Evolutionary conservation across 2,797 vertebrate genomes (phyloP).

Genomic region (Gastrophryne carolinensis): DNA sequence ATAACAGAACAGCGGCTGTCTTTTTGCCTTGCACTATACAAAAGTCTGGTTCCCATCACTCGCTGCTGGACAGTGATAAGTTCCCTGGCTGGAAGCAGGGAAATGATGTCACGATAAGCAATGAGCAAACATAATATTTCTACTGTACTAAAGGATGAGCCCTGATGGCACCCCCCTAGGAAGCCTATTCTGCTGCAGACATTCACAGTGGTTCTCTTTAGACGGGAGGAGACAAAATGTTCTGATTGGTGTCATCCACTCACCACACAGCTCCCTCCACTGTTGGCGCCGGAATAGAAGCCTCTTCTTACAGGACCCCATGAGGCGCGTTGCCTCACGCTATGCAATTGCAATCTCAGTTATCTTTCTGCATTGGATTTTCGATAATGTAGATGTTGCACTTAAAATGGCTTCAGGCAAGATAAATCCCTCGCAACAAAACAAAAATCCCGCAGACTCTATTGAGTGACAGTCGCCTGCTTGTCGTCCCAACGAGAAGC

Average conservation of each 20-base stretch:
- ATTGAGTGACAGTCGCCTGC: not conserved
- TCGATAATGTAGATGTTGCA: not conserved
- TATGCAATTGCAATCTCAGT: not conserved
- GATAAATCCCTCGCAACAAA: not conserved
- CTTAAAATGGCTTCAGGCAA: conserved; percentile 3
- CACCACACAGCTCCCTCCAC: not conserved
- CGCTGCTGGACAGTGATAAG: conserved; percentile 44
- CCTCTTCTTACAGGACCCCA: not conserved
- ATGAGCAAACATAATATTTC: conserved; percentile 50
- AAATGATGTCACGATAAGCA: conserved; percentile 42
- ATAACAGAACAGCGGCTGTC: no score
- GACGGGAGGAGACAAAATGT: conserved; percentile 18
- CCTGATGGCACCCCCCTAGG: conserved; percentile 8
- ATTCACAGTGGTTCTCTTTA: conserved; percentile 1
- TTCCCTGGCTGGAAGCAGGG: conserved; percentile 36
- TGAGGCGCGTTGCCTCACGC: not conserved
- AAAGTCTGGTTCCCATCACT: conserved; percentile 21
- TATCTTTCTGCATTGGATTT: conserved; percentile 3
- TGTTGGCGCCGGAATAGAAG: not conserved
- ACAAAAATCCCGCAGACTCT: not conserved
- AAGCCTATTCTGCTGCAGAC: conserved; percentile 11
- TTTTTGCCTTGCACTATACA: conserved; percentile 22
- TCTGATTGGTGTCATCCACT: conserved; percentile 7
- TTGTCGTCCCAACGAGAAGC: not conserved
- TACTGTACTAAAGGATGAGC: conserved; percentile 37